Evolutionary conservation across 2,888 invertebrate species (phyloP).

Genomic region (Tuta absoluta): DNA sequence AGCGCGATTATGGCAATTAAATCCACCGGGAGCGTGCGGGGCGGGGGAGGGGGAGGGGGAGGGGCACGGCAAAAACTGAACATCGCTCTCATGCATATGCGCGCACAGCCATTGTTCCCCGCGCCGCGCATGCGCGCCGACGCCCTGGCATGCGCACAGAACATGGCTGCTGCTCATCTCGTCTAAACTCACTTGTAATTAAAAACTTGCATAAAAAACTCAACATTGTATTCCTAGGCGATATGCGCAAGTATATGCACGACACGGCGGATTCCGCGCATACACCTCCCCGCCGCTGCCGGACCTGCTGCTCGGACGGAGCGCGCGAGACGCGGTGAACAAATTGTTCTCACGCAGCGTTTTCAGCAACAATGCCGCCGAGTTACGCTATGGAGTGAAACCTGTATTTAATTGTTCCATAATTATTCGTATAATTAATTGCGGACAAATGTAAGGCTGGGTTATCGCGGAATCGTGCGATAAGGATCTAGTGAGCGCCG

Average conservation of each 20-base stretch:
- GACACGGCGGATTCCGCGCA: conserved; percentile 2
- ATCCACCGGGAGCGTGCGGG: conserved; percentile 33
- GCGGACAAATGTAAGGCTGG: conserved; percentile 18
- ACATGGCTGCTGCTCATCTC: conserved; percentile 22
- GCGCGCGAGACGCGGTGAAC: neutral
- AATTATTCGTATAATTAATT: conserved; percentile 28
- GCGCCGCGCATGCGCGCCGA: conserved; percentile 22
- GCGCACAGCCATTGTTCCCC: conserved; percentile 34
- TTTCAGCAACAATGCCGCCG: conserved; percentile 22
- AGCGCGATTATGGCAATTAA: conserved; percentile 60
- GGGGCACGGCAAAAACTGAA: conserved; percentile 36
- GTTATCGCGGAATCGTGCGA: conserved; percentile 17
- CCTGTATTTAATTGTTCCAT: conserved; percentile 24
- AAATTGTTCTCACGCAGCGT: conserved; percentile 21
- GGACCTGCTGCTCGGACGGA: neutral
- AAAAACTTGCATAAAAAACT: conserved; percentile 8
- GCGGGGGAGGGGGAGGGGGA: conserved; percentile 35
- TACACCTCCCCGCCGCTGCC: neutral
- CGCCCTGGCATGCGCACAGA: conserved; percentile 17
- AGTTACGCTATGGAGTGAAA: conserved; percentile 19
- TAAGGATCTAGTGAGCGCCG: conserved; percentile 5
- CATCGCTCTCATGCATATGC: conserved; percentile 43
- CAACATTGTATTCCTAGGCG: conserved; percentile 8
- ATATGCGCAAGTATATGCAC: conserved; percentile 17
- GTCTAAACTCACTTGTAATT: conserved; percentile 18